Conservation (phyloP, 2,113 vertebrate genomes). For the Ranitomeya variabilis region DNA sequence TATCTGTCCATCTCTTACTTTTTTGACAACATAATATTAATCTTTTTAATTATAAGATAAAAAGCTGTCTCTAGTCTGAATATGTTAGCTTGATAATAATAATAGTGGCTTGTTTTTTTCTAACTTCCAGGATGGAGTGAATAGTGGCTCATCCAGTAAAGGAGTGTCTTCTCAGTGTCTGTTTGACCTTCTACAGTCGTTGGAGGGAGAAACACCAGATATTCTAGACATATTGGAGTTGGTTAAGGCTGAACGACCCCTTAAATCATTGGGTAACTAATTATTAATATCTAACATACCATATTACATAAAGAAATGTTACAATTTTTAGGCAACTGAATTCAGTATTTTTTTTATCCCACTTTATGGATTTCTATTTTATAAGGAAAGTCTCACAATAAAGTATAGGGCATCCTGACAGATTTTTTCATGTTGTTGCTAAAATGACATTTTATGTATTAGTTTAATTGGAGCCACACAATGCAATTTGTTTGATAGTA, state of each 20-base stretch:
- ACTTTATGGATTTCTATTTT: no score
- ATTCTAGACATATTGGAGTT: conserved; percentile 91
- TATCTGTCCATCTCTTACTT: no score
- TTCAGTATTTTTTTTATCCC: no score
- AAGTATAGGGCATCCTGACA: no score
- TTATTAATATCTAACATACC: not conserved
- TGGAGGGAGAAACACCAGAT: conserved; percentile 91
- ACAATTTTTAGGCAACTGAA: no score
- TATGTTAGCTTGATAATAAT: not conserved
- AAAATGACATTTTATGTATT: no score
- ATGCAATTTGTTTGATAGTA: no score
- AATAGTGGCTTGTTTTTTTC: not conserved
- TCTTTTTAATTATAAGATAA: no score
- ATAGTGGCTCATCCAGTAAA: conserved; percentile 81
- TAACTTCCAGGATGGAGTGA: conserved; percentile 73
- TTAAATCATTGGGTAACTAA: conserved; percentile 89
- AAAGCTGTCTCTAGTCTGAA: not conserved
- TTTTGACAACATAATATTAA: no score
- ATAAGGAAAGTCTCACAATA: no score
- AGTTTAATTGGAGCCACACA: no score
- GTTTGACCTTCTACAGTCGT: conserved; percentile 92
- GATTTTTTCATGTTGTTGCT: no score
- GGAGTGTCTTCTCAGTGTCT: conserved; percentile 96
- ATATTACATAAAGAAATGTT: not conserved
- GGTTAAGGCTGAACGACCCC: conserved; percentile 95